Evolutionary conservation across 2,113 vertebrate genomes (phyloP).

Genomic region (Thamnophis sirtalis): DNA sequence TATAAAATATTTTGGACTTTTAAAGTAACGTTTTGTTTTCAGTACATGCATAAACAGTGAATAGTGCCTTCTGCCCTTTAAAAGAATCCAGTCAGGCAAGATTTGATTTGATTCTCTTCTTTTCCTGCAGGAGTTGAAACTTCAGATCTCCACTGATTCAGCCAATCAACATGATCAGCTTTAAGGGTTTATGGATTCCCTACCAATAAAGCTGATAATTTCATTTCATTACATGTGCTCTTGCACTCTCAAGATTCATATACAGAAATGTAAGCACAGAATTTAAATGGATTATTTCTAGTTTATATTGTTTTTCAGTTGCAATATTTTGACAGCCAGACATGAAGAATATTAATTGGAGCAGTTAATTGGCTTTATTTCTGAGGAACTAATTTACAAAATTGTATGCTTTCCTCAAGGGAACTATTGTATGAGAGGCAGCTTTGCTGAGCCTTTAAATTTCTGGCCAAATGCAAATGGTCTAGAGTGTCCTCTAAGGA

Average conservation of each 20-base stretch:
- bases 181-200: background rate
- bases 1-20: background rate
- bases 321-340: background rate
- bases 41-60: background rate
- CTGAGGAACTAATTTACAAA: background rate
- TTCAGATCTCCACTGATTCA: background rate
- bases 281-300: background rate
- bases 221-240: background rate
- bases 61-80: background rate
- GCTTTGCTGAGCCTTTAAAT: background rate
- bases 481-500: background rate
- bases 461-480: background rate
- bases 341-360: background rate
- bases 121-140: background rate
- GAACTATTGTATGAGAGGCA: background rate
- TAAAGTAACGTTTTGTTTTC: background rate
- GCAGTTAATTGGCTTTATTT: background rate
- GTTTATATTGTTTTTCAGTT: background rate
- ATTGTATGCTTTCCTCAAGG: background rate
- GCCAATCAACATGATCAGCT: background rate
- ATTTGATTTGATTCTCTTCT: background rate
- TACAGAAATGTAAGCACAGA: background rate
- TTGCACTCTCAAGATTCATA: background rate
- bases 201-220: background rate
- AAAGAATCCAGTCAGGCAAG: background rate